Evolutionary conservation across 37 sponge, comb jelly and placozoan genomes (phyloP), one percentile per base, ranked within the genome.

Genomic region (Haliclona indistincta): DNA sequence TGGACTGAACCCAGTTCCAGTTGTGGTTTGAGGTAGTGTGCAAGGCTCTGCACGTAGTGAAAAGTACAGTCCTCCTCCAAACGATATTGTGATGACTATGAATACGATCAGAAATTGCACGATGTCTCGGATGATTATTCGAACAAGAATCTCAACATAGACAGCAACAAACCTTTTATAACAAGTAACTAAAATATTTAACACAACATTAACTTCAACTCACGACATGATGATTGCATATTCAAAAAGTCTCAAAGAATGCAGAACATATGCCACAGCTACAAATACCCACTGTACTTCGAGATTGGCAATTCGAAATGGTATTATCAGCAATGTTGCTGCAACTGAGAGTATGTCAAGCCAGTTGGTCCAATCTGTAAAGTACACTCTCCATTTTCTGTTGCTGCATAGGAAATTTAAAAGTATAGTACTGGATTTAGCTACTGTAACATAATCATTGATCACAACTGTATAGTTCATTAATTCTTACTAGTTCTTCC

Each of bases 241-340:
- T n/a, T n/a, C n/a, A n/a, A n/a, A 67, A 6, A 67, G 39, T 44
- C 43, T 33, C 25, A 67, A 44, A 15, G 43, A 42, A 39, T 67
- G 68, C 23, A 67, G 43, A 23, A 39, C 43, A 6, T 34, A 67
- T 22, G 68, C 43, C 43, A 67, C 43, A 37, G 68, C 68, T 34
- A 44, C 68, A 67, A 40, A 67, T 2, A 67, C 43, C 68, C 68
- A 67, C 68, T 67, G 68, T 23, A 15, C 15, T 15, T 67, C 43
- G 25, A 5, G 23, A 26, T 67, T 34, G 35, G 19, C 43, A 40
- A 39, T 37, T n/a, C 68, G 68, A 34, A 37, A 6, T 13, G 68
- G 68, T n/a, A 67, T 67, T 33, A 67, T 39, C 40, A 67, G 43
- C 68, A 67, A 26, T 34, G 35, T 22, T 3, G 19, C 39, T 23